phyloP scores from a whole-genome alignment of 2,888 invertebrate genomes.

The Helleia helle region DNA sequence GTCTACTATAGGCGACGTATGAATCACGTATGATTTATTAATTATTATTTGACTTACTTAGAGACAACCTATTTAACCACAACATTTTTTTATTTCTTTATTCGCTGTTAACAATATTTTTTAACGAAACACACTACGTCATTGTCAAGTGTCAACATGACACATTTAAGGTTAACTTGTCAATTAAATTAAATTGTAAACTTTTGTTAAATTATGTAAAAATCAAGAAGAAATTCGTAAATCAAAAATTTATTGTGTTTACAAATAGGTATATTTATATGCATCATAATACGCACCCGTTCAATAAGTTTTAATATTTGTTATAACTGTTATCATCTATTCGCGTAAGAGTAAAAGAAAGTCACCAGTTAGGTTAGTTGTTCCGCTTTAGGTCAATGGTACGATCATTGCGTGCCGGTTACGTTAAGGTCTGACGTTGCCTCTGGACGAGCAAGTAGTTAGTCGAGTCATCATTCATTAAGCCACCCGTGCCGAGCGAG shows the following conservation, averaged over 20 bases:
- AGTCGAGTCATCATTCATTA: conserved; percentile 16
- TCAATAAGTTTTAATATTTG: neutral
- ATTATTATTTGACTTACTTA: too few relatives aligned
- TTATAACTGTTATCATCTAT: conserved; percentile 19
- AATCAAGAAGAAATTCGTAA: neutral
- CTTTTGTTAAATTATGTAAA: neutral
- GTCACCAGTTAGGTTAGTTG: conserved; percentile 36
- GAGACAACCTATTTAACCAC: too few relatives aligned
- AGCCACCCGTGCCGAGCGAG: conserved; percentile 14
- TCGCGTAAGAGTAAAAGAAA: conserved; percentile 53
- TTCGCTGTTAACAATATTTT: too few relatives aligned
- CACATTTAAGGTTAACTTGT: conserved; percentile 5
- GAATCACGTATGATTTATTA: too few relatives aligned
- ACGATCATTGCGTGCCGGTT: conserved; percentile 36
- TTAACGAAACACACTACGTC: too few relatives aligned
- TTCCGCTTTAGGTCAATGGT: conserved; percentile 62
- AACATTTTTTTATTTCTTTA: too few relatives aligned
- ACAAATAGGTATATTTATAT: neutral
- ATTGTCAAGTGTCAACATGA: too few relatives aligned
- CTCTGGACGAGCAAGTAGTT: conserved; percentile 30
- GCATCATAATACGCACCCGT: neutral
- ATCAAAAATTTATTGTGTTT: neutral
- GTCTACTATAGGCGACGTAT: too few relatives aligned
- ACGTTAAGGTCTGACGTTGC: conserved; percentile 45
- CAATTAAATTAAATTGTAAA: neutral